Conservation (phyloP, 2,888 invertebrate genomes). For the Eugnorisma glareosa region DNA sequence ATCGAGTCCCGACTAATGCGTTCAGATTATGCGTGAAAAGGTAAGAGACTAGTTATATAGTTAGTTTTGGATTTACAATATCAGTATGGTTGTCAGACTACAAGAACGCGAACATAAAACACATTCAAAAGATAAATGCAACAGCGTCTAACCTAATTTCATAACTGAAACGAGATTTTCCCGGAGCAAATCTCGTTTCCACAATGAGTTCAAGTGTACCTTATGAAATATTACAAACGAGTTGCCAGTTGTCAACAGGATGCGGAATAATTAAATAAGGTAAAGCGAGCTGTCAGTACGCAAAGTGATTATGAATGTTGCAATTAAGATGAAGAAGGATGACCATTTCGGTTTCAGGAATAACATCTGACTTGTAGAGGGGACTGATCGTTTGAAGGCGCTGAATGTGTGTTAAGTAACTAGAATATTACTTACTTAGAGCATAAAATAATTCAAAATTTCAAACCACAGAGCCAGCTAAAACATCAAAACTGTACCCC, state of each 20-base stretch:
- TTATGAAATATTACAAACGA: slow-evolving; percentile 62
- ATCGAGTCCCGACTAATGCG: not conserved
- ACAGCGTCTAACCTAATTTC: slow-evolving; percentile 57
- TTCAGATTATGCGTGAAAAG: not conserved
- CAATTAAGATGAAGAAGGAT: slow-evolving; percentile 5
- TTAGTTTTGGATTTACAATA: not conserved
- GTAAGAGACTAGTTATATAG: not conserved
- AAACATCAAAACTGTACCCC: not conserved
- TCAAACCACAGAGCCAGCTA: not conserved
- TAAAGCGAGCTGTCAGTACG: slow-evolving; percentile 13
- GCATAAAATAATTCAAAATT: not conserved
- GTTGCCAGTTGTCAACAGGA: slow-evolving; percentile 62
- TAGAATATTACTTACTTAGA: not conserved
- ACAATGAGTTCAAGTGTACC: slow-evolving; percentile 57
- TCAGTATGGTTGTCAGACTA: slow-evolving; percentile 1
- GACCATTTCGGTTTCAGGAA: not conserved
- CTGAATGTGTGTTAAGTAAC: not conserved
- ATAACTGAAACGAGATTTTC: slow-evolving; percentile 56
- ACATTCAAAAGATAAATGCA: slow-evolving; percentile 59
- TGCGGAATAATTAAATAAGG: slow-evolving; percentile 63
- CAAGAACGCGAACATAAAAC: slow-evolving; percentile 21
- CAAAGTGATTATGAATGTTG: slow-evolving; percentile 13
- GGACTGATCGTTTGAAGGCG: not conserved
- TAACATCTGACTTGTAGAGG: not conserved
- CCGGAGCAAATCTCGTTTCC: slow-evolving; percentile 52